Percentiles rank a stretch among this genome's conserved stretches.
Evolutionary conservation across 2,888 invertebrate species (phyloP).

Genomic region (Zaprionus obscuricornis): DNA sequence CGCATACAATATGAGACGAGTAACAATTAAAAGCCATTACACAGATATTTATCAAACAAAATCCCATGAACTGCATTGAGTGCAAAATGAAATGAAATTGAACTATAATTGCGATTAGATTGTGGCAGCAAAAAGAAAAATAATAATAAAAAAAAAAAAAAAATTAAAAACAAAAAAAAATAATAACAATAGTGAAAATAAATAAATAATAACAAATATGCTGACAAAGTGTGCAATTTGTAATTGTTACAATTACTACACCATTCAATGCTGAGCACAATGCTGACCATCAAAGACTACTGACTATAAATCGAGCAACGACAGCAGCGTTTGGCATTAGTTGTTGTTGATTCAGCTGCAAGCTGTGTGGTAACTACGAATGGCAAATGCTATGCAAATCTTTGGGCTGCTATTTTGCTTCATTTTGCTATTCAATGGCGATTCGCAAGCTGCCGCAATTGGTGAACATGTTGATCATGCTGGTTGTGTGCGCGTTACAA

Average conservation of each 20-base stretch:
- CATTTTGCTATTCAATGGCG: neutral
- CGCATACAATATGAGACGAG: too few species aligned
- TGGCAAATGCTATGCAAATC: constrained; percentile 9
- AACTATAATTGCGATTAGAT: neutral
- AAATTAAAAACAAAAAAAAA: neutral
- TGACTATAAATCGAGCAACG: constrained; percentile 34
- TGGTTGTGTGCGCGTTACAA: constrained; percentile 61
- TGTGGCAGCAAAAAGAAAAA: neutral
- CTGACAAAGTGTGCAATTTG: constrained; percentile 9
- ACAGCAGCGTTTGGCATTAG: constrained; percentile 12
- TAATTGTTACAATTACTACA: constrained; percentile 7
- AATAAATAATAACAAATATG: neutral
- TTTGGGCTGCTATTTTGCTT: constrained; percentile 7
- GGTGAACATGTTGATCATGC: constrained; percentile 59
- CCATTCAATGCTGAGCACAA: neutral
- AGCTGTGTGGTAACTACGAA: constrained; percentile 15
- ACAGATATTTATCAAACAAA: too few species aligned
- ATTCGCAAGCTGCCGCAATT: constrained; percentile 28
- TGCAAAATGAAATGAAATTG: too few species aligned
- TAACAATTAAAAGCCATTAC: too few species aligned
- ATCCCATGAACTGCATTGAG: too few species aligned
- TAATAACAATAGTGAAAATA: too few species aligned
- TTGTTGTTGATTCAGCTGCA: constrained; percentile 11
- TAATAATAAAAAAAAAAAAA: neutral
- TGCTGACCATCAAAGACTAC: constrained; percentile 16